Base-by-base conservation (phyloP, 2,888 invertebrate species). In the Coleophora deauratella region DNA sequence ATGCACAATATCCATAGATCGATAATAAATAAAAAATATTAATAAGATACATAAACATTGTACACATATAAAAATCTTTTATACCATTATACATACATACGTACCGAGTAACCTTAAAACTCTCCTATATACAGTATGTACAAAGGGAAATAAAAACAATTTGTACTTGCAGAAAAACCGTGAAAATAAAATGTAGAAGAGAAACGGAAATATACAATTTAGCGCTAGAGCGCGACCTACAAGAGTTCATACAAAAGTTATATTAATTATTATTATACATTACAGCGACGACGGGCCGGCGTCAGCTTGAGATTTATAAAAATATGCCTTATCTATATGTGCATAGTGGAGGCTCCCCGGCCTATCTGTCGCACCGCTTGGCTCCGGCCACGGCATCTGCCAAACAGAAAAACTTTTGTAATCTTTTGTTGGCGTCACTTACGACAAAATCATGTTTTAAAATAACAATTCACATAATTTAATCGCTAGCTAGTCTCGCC, bases 81-180 rank as follows among this genome's bases (percentile, higher is more conserved):
- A 68, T 68, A 70, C 67, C 70, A 63, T 70, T 72, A 76, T 71
- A 77, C 67, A 75, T 70, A 73, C 55, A 72, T 62, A 71, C 65
- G 66, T 62, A 66, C 63, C 67, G 66, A 66, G 65, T 61, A 63
- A 57, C 60, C 71, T 65, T 66, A 67, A 68, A 71, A 71, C 60
- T 66, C 66, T 69, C 63, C 62, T 86, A 86, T 85, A 76, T 86
- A 86, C 85, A 86, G 71, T 86, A 86, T 86, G 75, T 86, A 86
- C 86, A 87, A 59, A 70, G 76, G 72, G 73, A 82, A 85, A 84
- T 80, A 84, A 79, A 84, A 85, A 85, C 81, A 84, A 82, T 86
- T 86, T 86, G 86, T 86, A 86, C 86, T 86, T 81, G 84, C 82
- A 80, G 85, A 85, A 64, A 73, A 81, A 80, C 69, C 68, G 78